Percentiles rank a stretch among this genome's conserved stretches.
Evolutionary conservation across 2,797 vertebrate species (phyloP).

Genomic region (Propithecus perrieri): DNA sequence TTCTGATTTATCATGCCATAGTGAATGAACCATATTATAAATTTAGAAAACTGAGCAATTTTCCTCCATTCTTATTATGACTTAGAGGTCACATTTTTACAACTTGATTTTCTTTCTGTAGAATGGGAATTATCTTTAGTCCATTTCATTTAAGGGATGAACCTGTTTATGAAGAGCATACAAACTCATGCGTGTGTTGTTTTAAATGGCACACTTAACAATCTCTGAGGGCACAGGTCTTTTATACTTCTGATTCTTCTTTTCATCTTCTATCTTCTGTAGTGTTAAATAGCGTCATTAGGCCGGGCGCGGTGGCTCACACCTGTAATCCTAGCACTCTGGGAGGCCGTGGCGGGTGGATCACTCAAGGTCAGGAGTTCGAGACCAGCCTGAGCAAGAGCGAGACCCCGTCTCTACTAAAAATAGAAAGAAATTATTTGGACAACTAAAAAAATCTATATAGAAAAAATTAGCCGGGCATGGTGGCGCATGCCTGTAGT

Average conservation of each 20-base stretch:
- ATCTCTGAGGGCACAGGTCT: background rate
- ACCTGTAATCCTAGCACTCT: no score
- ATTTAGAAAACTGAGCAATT: constrained; percentile 24
- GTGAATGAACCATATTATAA: background rate
- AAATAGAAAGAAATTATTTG: no score
- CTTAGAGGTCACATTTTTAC: constrained; percentile 22
- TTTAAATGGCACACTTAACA: background rate
- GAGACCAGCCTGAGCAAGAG: no score
- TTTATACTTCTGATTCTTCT: constrained; percentile 20
- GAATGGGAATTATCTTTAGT: constrained; percentile 39
- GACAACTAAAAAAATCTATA: no score
- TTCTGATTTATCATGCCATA: background rate
- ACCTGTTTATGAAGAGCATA: constrained; percentile 19
- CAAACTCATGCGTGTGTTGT: background rate
- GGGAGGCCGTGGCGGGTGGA: no score
- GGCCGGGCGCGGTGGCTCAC: no score
- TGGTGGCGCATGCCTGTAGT: no score
- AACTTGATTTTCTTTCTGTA: constrained; percentile 42
- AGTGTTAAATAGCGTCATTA: background rate
- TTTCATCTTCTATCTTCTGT: background rate
- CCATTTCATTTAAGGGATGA: background rate
- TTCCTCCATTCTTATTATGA: constrained; percentile 37
- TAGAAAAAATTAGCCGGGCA: no score
- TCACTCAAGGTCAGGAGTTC: no score
- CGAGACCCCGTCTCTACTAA: no score